phyloP scores from a whole-genome alignment of 2,888 invertebrate genomes.

The Himalopsyche anomala region DNA sequence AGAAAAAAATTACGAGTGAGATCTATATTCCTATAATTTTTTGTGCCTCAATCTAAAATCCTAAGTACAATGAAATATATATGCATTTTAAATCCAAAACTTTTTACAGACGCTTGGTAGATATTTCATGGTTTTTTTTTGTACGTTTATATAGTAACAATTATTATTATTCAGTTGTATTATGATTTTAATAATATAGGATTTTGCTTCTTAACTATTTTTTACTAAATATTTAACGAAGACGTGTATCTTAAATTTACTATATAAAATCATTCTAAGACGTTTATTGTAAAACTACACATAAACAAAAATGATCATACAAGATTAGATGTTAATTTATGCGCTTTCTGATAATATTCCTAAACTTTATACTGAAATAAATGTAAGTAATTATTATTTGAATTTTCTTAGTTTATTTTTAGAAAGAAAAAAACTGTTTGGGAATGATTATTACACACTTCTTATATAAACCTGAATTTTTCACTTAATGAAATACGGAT shows the following conservation, averaged over 20 bases:
- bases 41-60: neutral
- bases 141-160: too few relatives aligned
- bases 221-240: conserved; percentile 52
- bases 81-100: neutral
- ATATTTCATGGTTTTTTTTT: too few relatives aligned
- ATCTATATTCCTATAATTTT: neutral
- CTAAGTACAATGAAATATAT: conserved; percentile 7
- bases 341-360: conserved; percentile 36
- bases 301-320: neutral
- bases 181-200: neutral
- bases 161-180: neutral
- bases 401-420: neutral
- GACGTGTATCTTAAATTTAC: conserved; percentile 41
- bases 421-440: neutral
- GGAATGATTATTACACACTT: conserved; percentile 3
- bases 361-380: conserved; percentile 38
- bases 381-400: conserved; percentile 3
- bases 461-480: too few relatives aligned
- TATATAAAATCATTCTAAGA: conserved; percentile 21
- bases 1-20: neutral
- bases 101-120: neutral
- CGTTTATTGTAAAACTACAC: neutral
- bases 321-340: conserved; percentile 8
- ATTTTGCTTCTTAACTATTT: conserved; percentile 51
- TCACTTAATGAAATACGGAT: too few relatives aligned